Conservation (phyloP, 2,888 invertebrate species). For the Drosophila kambysellisi region DNA sequence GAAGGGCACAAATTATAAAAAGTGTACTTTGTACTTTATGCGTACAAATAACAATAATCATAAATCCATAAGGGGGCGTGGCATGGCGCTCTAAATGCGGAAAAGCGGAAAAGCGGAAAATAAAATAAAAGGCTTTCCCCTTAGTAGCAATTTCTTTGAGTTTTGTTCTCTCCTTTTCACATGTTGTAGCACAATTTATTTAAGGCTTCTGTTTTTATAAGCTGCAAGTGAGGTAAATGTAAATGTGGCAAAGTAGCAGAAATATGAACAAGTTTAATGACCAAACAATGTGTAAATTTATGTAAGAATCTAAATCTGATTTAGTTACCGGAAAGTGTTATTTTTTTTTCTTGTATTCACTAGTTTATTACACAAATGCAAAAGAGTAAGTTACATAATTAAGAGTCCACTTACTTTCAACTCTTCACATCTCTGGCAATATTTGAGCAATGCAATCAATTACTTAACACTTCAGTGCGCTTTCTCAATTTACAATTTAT, state of each 20-base stretch:
- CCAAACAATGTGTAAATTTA: no score
- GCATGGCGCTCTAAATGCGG: conserved; percentile 28
- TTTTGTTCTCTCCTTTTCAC: background rate
- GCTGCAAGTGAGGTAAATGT: background rate
- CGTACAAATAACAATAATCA: conserved; percentile 59
- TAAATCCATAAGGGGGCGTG: conserved; percentile 44
- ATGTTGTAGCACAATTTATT: background rate
- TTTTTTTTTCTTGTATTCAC: background rate
- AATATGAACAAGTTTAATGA: background rate
- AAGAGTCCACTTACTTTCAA: background rate
- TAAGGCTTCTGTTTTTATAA: conserved; percentile 6
- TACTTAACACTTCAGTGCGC: conserved; percentile 37
- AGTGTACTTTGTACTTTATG: conserved; percentile 20
- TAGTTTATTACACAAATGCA: background rate
- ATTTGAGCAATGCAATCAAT: conserved; percentile 26
- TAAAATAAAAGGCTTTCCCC: background rate
- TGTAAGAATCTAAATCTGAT: background rate
- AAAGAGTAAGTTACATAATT: background rate
- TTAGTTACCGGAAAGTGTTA: background rate
- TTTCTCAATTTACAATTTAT: conserved; percentile 20
- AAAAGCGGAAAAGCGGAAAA: conserved; percentile 2
- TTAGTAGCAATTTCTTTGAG: background rate
- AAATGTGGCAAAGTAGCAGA: background rate
- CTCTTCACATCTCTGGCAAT: background rate
- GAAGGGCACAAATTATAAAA: background rate